Conservation (phyloP, 1,140 invertebrate genomes). For the Drosophila arizonae region DNA sequence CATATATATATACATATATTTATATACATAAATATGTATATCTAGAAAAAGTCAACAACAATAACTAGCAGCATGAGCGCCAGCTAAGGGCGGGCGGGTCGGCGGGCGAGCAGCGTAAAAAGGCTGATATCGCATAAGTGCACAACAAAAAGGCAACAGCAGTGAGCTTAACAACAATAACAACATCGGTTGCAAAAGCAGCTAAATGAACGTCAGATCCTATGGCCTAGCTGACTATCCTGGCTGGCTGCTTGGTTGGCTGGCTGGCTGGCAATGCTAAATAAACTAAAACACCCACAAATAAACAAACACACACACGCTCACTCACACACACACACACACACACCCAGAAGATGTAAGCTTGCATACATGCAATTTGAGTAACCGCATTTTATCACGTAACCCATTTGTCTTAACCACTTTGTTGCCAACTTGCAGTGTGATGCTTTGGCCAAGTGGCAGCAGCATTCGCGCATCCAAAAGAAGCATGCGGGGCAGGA, state of each 20-base stretch:
- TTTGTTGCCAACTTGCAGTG: constrained; percentile 81
- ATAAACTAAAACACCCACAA: constrained; percentile 62
- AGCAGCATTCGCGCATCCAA: constrained; percentile 52
- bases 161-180: constrained; percentile 38
- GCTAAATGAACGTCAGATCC: constrained; percentile 61
- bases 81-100: not conserved
- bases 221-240: constrained; percentile 58
- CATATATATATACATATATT: not conserved
- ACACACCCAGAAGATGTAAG: constrained; percentile 53
- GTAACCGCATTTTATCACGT: constrained; percentile 83
- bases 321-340: constrained; percentile 32
- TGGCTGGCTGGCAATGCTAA: constrained; percentile 60
- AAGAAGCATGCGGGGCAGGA: constrained; percentile 11
- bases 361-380: constrained; percentile 81
- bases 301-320: constrained; percentile 24
- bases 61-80: constrained; percentile 49
- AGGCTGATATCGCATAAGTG: constrained; percentile 77
- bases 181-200: constrained; percentile 35
- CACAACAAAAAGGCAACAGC: constrained; percentile 48
- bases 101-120: constrained; percentile 58
- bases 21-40: constrained; percentile 6
- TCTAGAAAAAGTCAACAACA: constrained; percentile 52
- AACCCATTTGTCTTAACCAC: constrained; percentile 82
- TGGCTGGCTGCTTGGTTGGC: constrained; percentile 38
- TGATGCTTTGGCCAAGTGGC: constrained; percentile 76